Evolutionary conservation across 2,888 invertebrate genomes (phyloP).

Genomic region (Mesoligia furuncula): DNA sequence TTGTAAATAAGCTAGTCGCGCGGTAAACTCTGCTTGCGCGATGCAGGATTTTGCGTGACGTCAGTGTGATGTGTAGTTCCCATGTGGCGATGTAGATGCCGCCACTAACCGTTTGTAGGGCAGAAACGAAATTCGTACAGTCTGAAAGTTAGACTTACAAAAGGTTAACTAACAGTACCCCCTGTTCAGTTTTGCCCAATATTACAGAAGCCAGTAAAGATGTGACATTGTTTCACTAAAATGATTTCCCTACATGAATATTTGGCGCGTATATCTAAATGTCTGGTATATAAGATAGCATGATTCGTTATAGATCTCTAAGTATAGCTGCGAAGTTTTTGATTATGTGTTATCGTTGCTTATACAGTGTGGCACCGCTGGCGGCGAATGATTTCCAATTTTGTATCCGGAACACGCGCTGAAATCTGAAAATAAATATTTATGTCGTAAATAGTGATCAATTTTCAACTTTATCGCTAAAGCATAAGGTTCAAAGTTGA

Average conservation of each 20-base stretch:
- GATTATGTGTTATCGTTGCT: slow-evolving; percentile 51
- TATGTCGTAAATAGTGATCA: not conserved
- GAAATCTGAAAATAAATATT: slow-evolving; percentile 72
- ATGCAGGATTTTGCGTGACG: not conserved
- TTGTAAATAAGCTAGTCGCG: no score
- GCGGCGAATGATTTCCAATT: slow-evolving; percentile 70
- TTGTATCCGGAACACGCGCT: slow-evolving; percentile 79
- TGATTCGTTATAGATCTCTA: slow-evolving; percentile 32
- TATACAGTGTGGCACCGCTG: slow-evolving; percentile 79
- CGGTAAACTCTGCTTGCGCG: no score
- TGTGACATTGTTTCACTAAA: not conserved
- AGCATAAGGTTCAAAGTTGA: no score
- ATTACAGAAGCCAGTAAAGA: not conserved
- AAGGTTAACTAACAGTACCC: not conserved
- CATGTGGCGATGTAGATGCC: no score
- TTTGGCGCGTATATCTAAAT: slow-evolving; percentile 10
- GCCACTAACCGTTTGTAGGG: not conserved
- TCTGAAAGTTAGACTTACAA: not conserved
- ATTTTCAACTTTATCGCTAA: no score
- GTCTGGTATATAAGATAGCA: slow-evolving; percentile 7
- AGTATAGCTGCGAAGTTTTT: slow-evolving; percentile 19
- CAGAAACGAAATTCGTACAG: not conserved
- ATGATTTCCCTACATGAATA: slow-evolving; percentile 7
- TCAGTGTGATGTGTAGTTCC: not conserved
- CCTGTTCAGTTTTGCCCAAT: not conserved